phyloP scores from a whole-genome alignment of 37 sponge, comb jelly and placozoan species.

The Ephydatia muelleri region DNA sequence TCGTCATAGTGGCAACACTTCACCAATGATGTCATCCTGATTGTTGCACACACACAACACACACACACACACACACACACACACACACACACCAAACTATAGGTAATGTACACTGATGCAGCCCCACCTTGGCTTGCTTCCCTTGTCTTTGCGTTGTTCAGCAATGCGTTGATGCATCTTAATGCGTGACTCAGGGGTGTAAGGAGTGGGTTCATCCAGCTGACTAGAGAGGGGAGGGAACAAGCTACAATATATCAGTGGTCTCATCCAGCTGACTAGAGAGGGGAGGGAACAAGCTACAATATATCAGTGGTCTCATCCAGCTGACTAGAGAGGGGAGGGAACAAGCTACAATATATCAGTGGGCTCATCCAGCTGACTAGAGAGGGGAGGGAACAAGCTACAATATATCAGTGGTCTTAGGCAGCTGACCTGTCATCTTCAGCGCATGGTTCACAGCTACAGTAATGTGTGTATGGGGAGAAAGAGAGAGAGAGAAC shows the following conservation, averaged over 20 bases:
- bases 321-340: too few species aligned
- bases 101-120: not conserved
- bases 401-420: not conserved
- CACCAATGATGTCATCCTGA: too few species aligned
- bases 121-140: constrained; percentile 48
- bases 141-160: constrained; percentile 69
- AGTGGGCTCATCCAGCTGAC: too few species aligned
- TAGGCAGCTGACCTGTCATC: not conserved
- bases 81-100: not conserved
- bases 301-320: too few species aligned
- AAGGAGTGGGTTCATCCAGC: constrained; percentile 68
- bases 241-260: not conserved
- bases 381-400: too few species aligned
- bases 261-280: too few species aligned
- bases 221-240: not conserved
- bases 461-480: too few species aligned
- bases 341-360: too few species aligned
- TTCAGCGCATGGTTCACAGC: constrained; percentile 1
- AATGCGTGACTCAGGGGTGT: constrained; percentile 90
- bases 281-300: too few species aligned
- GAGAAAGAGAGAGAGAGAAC: constrained; percentile 35
- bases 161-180: constrained; percentile 79
- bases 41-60: too few species aligned
- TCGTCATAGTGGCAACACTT: not conserved
- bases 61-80: too few species aligned